These are phyloP conservation scores for Paracyclopina nana DNA, from an alignment of 1,140 invertebrate species.

Conservation along the genomic window DNA sequence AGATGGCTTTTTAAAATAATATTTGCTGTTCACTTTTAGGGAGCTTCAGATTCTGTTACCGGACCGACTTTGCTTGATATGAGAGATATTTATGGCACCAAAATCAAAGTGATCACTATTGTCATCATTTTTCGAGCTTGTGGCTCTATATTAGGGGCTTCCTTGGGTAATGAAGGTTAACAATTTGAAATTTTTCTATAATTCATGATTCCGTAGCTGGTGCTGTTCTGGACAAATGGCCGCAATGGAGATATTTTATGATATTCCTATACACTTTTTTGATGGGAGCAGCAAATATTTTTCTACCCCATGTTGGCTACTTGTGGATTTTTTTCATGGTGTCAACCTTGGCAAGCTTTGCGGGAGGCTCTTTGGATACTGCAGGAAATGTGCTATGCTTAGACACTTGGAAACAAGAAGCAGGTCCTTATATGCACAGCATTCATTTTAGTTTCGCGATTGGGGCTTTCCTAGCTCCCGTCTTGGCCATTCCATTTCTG, in stretches of 20 bases:
- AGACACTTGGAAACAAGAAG: not conserved
- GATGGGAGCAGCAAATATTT: not conserved
- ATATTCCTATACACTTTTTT: not conserved
- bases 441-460: conserved; percentile 1
- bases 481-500: not conserved
- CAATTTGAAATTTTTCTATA: not conserved
- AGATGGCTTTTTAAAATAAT: too few species aligned
- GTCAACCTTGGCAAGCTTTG: not conserved
- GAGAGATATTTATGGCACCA: not conserved
- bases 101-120: not conserved
- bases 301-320: not conserved
- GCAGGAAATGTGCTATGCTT: not conserved
- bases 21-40: too few species aligned
- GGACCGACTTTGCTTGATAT: not conserved
- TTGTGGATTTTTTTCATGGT: not conserved
- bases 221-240: not conserved
- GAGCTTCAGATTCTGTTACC: too few species aligned
- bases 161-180: too few species aligned
- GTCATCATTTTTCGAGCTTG: not conserved
- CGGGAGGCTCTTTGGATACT: not conserved
- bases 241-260: not conserved
- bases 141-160: not conserved
- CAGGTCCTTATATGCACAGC: conserved; percentile 1
- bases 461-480: not conserved
- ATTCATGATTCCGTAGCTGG: not conserved